A percentile compares a stretch with the other conserved stretches of the same genome.
Conservation (phyloP, 2,113 vertebrate genomes). For the Platycercus adscitus region DNA sequence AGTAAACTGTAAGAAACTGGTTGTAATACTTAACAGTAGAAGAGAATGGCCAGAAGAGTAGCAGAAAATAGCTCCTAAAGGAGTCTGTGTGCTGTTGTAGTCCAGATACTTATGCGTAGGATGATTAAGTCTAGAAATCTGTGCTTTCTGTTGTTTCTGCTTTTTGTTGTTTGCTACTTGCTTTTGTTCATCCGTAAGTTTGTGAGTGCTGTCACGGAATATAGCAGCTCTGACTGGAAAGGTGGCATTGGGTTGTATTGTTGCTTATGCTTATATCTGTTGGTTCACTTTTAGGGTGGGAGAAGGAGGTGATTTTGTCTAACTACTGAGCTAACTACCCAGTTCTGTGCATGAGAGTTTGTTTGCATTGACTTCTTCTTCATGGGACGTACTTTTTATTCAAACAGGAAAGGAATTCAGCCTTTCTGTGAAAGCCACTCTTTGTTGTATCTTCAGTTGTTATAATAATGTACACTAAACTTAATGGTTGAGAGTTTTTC, state of each 20-base stretch:
- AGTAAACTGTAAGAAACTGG: neutral
- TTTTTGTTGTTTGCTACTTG: neutral
- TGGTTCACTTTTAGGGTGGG: neutral
- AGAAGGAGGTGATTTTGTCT: no score
- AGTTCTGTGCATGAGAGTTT: neutral
- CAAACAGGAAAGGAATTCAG: neutral
- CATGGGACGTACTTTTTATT: neutral
- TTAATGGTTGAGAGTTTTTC: neutral
- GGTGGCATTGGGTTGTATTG: neutral
- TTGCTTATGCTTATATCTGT: neutral
- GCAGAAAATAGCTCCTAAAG: neutral
- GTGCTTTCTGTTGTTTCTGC: neutral
- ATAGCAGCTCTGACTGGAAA: neutral
- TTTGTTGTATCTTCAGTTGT: neutral
- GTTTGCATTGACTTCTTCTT: neutral
- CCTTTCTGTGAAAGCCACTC: neutral
- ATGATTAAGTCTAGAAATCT: neutral
- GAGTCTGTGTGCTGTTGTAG: neutral
- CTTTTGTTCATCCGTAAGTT: neutral
- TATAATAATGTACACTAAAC: neutral
- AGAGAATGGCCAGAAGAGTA: neutral
- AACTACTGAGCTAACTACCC: neutral
- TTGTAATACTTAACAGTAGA: neutral
- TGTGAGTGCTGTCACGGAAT: neutral
- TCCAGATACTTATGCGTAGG: neutral